phyloP scores from a whole-genome alignment of 2,888 invertebrate species.

The Uropetala carovei region DNA sequence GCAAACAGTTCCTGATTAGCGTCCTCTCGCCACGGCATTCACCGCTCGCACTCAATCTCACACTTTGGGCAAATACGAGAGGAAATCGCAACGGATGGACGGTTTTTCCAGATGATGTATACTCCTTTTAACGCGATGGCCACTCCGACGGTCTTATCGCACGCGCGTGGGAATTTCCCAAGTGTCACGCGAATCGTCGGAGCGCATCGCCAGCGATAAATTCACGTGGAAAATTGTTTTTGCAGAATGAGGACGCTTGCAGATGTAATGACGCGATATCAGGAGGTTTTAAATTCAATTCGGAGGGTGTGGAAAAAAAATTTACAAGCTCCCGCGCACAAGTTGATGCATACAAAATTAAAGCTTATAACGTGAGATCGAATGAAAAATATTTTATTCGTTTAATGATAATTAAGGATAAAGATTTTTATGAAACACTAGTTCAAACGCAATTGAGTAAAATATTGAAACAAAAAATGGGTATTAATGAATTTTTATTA shows the following conservation, averaged over 20 bases:
- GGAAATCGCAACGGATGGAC: neutral
- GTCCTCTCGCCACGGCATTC: neutral
- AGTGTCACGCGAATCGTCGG: neutral
- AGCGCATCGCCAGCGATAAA: neutral
- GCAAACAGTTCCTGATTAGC: constrained; percentile 60
- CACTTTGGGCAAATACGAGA: neutral
- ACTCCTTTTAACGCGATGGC: neutral
- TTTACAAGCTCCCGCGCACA: no score
- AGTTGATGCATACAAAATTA: no score
- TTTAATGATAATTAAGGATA: no score
- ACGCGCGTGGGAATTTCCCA: neutral
- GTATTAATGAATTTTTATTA: no score
- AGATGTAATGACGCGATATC: no score
- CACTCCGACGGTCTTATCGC: neutral
- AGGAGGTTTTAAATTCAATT: no score
- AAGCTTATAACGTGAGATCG: no score
- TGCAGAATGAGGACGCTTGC: neutral
- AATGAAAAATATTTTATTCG: no score
- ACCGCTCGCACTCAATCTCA: constrained; percentile 5
- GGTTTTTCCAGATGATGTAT: neutral
- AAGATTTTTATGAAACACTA: no score
- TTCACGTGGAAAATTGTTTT: neutral
- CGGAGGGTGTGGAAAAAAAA: no score
- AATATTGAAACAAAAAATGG: no score
- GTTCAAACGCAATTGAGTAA: no score